Evolutionary conservation across 2,113 vertebrate species (phyloP), one percentile per base, ranked within the genome.

Genomic region (Clarias batrachus): DNA sequence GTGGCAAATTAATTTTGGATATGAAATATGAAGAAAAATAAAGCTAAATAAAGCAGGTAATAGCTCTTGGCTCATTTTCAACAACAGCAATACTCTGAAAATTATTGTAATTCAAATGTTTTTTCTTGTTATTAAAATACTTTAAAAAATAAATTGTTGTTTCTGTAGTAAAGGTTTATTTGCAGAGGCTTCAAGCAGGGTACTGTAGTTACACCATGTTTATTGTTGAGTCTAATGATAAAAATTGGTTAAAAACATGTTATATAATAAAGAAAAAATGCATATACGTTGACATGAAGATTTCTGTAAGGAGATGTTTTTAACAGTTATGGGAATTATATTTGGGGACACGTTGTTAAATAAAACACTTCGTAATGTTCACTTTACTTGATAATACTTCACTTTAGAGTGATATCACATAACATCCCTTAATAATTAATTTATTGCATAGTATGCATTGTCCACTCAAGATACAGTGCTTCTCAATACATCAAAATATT

Each of bases 1-100:
- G 33, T 37, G 17, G 21, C n/a, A 66, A 52, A 60, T 60, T 3
- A 21, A 68, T 30, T 68, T 48, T 30, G n/a, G 1, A 66, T 66
- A 83, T 54, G 52, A 84, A 60, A 60, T 60, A 68, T 27, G 65
- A 77, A 63, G 71, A 74, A 41, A 30, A 5, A 68, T 68, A 14
- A 68, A 65, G 21, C 62, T 65, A 65, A 23, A 65, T 23, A 2
- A 30, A 30, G 33, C 10, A 76, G 23, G 4, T 5, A 52, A n/a
- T 54, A 13, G 3, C 3, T 54, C 3, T 12, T 52, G 41, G 13
- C 23, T 25, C 1, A 52, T 77, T 77, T n/a, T n/a, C 25, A n/a
- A 52, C 48, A 54, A 16, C 41, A 54, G 2, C 25, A 25, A 77
- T 17, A 71, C 1, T 17, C 25, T 65, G 2, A 65, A n/a, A 4